A percentile compares a stretch with the other conserved stretches of the same genome.
Conservation (phyloP, 2,888 invertebrate species). For the Parapristionchus giblindavisi region DNA sequence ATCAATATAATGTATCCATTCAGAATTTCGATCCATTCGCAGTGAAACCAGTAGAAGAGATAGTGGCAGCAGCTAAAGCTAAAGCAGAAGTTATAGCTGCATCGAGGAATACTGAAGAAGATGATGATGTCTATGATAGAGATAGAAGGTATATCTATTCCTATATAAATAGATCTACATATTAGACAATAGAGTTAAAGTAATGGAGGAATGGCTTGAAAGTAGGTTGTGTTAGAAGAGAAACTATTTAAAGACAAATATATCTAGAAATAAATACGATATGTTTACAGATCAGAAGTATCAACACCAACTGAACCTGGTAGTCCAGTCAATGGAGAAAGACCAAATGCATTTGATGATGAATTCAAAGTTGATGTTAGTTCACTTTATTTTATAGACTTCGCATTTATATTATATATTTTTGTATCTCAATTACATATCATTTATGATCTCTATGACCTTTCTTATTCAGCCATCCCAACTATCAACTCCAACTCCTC, state of each 20-base stretch:
- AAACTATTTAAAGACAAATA: not conserved
- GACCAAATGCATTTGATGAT: slow-evolving; percentile 67
- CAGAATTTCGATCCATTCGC: slow-evolving; percentile 69
- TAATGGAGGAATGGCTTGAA: not conserved
- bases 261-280: not conserved
- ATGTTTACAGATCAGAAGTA: slow-evolving; percentile 48
- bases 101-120: slow-evolving; percentile 48
- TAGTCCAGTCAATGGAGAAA: slow-evolving; percentile 57
- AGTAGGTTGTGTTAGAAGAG: not conserved
- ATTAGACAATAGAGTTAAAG: not conserved
- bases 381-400: not conserved
- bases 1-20: not conserved
- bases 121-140: slow-evolving; percentile 56
- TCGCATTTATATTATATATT: not conserved
- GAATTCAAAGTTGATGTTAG: slow-evolving; percentile 61
- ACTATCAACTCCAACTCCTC: slow-evolving; percentile 63
- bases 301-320: slow-evolving; percentile 68
- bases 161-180: not conserved
- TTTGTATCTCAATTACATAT: not conserved
- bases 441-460: not conserved
- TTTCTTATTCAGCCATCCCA: slow-evolving; percentile 15
- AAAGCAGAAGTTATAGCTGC: slow-evolving; percentile 56
- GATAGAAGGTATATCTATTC: slow-evolving; percentile 13
- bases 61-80: slow-evolving; percentile 68
- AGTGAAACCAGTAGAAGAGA: slow-evolving; percentile 68